Percentiles rank a stretch among this genome's conserved stretches.
Evolutionary conservation across 2,888 invertebrate genomes (phyloP).

Genomic region (Chloromyia formosa): DNA sequence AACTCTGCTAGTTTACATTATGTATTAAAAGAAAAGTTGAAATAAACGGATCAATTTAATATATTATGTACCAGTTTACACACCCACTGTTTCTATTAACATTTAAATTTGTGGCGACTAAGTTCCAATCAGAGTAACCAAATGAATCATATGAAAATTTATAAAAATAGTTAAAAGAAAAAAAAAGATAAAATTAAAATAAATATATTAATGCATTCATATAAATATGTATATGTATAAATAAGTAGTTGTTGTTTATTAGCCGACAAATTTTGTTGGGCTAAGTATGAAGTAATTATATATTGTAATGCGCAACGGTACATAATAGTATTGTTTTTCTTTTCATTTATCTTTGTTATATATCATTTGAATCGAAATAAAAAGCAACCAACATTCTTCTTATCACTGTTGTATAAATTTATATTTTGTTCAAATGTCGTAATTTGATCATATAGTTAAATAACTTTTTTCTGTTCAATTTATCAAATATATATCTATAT

Average conservation of each 20-base stretch:
- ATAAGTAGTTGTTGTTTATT: slow-evolving; percentile 32
- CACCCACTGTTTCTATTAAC: neutral
- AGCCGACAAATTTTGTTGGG: slow-evolving; percentile 8
- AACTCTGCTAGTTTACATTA: slow-evolving; percentile 1
- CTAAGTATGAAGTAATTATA: slow-evolving; percentile 24
- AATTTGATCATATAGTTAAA: slow-evolving; percentile 13
- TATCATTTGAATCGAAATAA: too few relatives aligned
- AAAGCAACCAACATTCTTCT: too few relatives aligned
- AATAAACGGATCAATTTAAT: neutral
- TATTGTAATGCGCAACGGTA: slow-evolving; percentile 33
- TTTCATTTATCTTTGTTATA: too few relatives aligned
- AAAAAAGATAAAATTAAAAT: slow-evolving; percentile 26
- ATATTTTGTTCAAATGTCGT: slow-evolving; percentile 28
- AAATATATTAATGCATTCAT: slow-evolving; percentile 27
- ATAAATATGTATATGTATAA: slow-evolving; percentile 28
- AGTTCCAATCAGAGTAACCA: too few relatives aligned
- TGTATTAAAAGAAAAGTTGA: slow-evolving; percentile 22
- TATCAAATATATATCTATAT: neutral
- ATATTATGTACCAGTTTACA: neutral
- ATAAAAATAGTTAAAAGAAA: slow-evolving; percentile 16
- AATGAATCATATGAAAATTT: too few relatives aligned
- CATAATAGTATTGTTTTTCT: slow-evolving; percentile 17
- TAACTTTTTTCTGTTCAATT: neutral
- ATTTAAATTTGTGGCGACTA: slow-evolving; percentile 20
- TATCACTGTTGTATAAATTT: neutral